Evolutionary conservation across 2,797 vertebrate genomes (phyloP).

Genomic region (Sebastes jordani): DNA sequence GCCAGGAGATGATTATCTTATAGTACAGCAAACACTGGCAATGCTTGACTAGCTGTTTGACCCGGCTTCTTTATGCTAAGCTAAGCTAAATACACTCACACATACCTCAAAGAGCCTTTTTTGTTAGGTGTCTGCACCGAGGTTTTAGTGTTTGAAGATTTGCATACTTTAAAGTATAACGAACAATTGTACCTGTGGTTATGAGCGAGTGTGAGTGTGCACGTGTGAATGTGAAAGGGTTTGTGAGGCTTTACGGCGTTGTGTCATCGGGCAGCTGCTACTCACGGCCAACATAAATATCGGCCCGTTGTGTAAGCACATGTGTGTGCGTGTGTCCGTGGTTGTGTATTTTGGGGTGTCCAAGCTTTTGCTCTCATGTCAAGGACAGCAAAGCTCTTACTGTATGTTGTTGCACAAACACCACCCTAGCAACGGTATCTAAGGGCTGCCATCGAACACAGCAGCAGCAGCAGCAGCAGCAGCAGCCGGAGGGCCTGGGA

Average conservation of each 20-base stretch:
- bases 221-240: constrained; percentile 28
- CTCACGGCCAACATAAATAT: constrained; percentile 37
- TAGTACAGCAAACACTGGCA: not conserved
- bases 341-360: constrained; percentile 11
- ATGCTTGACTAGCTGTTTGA: not conserved
- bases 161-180: constrained; percentile 19
- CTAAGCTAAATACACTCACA: not conserved
- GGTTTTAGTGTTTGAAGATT: not conserved
- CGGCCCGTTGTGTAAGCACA: constrained; percentile 6
- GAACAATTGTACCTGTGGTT: not conserved
- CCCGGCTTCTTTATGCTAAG: not conserved
- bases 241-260: not conserved
- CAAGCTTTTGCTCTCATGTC: constrained; percentile 11
- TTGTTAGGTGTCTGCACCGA: not conserved
- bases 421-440: constrained; percentile 47
- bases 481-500: not conserved
- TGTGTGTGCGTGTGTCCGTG: not conserved
- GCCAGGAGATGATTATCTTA: not conserved
- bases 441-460: not conserved
- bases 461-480: not conserved
- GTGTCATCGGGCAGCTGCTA: constrained; percentile 43
- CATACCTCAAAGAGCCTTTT: no score
- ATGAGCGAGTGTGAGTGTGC: not conserved
- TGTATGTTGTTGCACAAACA: constrained; percentile 64
- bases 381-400: constrained; percentile 40